Evolutionary conservation across 2,797 vertebrate species (phyloP).

Genomic region (Notolepis coatsorum): DNA sequence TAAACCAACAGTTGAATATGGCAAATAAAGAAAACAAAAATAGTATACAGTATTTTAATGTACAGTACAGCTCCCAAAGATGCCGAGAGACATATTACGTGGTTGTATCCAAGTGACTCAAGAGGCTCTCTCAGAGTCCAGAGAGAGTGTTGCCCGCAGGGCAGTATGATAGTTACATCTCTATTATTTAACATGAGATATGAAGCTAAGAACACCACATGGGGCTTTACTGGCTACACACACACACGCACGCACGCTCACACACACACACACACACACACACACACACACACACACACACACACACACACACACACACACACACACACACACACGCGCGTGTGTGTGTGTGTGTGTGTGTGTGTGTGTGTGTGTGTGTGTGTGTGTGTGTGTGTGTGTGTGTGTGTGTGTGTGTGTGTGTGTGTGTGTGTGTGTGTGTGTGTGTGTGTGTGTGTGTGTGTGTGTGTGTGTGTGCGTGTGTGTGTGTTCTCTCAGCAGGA

Average conservation of each 20-base stretch:
- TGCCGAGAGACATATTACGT: too few relatives aligned
- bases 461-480: not conserved
- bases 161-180: too few relatives aligned
- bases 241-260: slow-evolving; percentile 4
- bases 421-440: not conserved
- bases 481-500: slow-evolving; percentile 13
- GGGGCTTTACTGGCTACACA: not conserved
- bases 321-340: slow-evolving; percentile 36
- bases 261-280: slow-evolving; percentile 6
- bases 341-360: slow-evolving; percentile 3
- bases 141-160: too few relatives aligned
- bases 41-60: too few relatives aligned
- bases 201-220: not conserved
- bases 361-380: slow-evolving; percentile 1
- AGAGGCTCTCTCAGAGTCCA: too few relatives aligned
- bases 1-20: too few relatives aligned
- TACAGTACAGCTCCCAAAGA: too few relatives aligned
- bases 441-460: not conserved
- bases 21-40: too few relatives aligned
- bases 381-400: not conserved
- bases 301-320: slow-evolving; percentile 1
- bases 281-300: slow-evolving; percentile 3
- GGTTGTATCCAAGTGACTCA: too few relatives aligned
- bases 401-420: not conserved
- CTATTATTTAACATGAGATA: too few relatives aligned